These are phyloP conservation scores for Heliopora coerulea DNA, from an alignment of 92 coral and sea anemone genomes.

Conservation along the genomic window DNA sequence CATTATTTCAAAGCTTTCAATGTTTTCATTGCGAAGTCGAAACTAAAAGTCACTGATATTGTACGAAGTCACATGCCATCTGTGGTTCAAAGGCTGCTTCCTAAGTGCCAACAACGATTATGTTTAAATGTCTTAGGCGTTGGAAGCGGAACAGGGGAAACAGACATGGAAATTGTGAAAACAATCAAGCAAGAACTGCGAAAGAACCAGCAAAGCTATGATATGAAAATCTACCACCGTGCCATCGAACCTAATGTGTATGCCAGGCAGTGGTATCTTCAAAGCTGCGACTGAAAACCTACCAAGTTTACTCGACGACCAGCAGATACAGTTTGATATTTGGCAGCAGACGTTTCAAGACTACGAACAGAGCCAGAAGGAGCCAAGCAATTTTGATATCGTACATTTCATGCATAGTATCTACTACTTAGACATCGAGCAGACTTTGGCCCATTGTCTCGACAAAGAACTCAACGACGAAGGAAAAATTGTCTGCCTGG, in stretches of 20 bases:
- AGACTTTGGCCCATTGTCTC: slow-evolving; percentile 22
- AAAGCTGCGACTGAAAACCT: background rate
- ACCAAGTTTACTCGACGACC: too few relatives aligned
- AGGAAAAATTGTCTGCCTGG: background rate
- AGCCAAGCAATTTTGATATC: slow-evolving; percentile 30
- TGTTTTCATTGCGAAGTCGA: too few relatives aligned
- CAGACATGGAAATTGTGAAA: slow-evolving; percentile 32
- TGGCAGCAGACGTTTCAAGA: slow-evolving; percentile 35
- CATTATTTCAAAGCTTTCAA: too few relatives aligned
- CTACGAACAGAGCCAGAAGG: slow-evolving; percentile 21
- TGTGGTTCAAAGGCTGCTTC: background rate
- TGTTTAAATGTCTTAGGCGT: slow-evolving; percentile 37
- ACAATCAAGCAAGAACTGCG: slow-evolving; percentile 15
- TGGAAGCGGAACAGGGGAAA: slow-evolving; percentile 43
- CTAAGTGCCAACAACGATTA: background rate
- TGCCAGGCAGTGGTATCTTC: slow-evolving; percentile 9
- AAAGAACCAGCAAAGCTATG: background rate
- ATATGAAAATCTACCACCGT: slow-evolving; percentile 29
- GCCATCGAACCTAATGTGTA: slow-evolving; percentile 37
- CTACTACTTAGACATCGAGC: slow-evolving; percentile 40
- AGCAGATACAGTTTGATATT: slow-evolving; percentile 16
- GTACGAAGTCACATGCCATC: too few relatives aligned
- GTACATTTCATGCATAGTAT: slow-evolving; percentile 44
- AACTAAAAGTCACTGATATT: too few relatives aligned
- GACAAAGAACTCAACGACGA: slow-evolving; percentile 33